Conservation (phyloP, 2,888 invertebrate genomes). For the Ennomos fuscantarius region DNA sequence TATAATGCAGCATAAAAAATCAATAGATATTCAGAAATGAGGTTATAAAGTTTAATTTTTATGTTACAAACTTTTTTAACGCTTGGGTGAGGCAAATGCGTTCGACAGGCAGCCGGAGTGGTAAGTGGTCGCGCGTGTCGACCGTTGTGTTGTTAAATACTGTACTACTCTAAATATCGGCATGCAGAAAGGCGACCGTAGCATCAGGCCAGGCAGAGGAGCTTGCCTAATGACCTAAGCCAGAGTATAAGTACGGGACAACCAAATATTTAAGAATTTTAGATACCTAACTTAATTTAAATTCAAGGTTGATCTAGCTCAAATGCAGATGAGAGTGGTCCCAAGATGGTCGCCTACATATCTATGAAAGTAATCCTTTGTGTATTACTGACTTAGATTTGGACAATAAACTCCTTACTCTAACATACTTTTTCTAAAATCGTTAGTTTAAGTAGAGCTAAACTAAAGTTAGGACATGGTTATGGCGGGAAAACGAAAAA, state of each 20-base stretch:
- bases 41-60: conserved; percentile 10
- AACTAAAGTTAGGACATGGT: no score
- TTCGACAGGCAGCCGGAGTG: conserved; percentile 67
- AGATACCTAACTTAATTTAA: conserved; percentile 19
- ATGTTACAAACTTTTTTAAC: conserved; percentile 53
- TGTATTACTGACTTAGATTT: not conserved
- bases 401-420: no score
- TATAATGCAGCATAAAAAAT: not conserved
- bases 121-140: conserved; percentile 78
- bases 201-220: conserved; percentile 20
- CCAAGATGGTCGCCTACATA: conserved; percentile 6
- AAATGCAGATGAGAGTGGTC: not conserved
- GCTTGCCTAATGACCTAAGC: conserved; percentile 30
- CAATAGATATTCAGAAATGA: not conserved
- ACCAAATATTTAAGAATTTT: conserved; percentile 11
- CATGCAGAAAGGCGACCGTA: conserved; percentile 58
- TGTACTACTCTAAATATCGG: conserved; percentile 77
- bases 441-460: no score
- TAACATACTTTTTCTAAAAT: no score
- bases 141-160: conserved; percentile 79
- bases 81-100: conserved; percentile 62
- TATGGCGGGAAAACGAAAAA: no score
- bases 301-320: conserved; percentile 31
- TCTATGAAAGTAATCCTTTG: conserved; percentile 9
- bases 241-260: conserved; percentile 17